These are phyloP conservation scores for Lichenostomus cassidix DNA, from an alignment of 2,113 vertebrate species.

Conservation along the genomic window DNA sequence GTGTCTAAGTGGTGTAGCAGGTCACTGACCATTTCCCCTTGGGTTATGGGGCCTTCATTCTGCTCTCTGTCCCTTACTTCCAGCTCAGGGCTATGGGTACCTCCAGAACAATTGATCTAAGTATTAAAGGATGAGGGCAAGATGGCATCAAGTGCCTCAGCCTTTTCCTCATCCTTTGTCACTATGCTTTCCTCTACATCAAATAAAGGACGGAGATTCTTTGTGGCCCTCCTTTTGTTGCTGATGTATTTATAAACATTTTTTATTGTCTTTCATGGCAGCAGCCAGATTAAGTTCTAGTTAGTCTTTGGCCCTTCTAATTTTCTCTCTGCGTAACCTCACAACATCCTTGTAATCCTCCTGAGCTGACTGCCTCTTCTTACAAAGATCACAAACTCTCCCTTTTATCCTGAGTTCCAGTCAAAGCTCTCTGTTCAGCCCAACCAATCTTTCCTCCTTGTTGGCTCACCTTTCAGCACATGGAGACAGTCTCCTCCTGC, in stretches of 20 bases:
- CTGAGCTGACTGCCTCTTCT: background rate
- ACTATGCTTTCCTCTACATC: background rate
- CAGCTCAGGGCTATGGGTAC: background rate
- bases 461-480: background rate
- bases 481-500: background rate
- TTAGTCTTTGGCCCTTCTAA: background rate
- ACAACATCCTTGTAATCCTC: background rate
- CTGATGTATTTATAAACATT: background rate
- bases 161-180: background rate
- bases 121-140: background rate
- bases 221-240: background rate
- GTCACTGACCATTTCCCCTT: background rate
- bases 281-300: background rate
- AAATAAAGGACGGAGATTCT: background rate
- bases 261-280: background rate
- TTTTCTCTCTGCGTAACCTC: background rate
- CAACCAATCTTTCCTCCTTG: background rate
- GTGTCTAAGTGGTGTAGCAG: background rate
- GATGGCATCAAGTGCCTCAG: background rate
- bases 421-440: background rate
- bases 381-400: background rate
- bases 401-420: background rate
- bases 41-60: background rate
- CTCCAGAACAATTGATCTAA: background rate
- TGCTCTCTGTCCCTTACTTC: background rate